A percentile compares a stretch with the other conserved stretches of the same genome.
Conservation (phyloP, 2,113 vertebrate species). For the Chionodraco myersi region DNA sequence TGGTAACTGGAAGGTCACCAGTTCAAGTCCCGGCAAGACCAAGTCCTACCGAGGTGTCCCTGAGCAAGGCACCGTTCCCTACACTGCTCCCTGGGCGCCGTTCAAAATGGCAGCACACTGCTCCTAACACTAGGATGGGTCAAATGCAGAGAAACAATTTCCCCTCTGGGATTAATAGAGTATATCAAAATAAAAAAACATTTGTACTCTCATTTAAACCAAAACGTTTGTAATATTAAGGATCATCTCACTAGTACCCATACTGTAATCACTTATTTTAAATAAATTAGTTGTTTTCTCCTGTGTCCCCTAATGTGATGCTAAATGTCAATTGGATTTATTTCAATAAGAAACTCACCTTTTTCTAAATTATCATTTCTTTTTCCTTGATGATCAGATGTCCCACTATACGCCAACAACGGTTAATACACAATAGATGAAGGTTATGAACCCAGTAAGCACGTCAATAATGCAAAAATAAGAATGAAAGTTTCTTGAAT, state of each 20-base stretch:
- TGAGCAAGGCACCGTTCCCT: no score
- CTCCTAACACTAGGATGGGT: no score
- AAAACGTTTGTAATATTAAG: neutral
- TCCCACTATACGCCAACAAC: neutral
- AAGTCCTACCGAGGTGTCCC: no score
- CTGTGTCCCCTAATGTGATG: neutral
- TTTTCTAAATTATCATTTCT: neutral
- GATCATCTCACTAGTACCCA: neutral
- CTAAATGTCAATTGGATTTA: neutral
- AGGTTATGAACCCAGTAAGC: neutral
- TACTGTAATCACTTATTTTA: neutral
- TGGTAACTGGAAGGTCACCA: no score
- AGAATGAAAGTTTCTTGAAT: neutral
- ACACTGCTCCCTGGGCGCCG: no score
- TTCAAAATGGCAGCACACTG: no score
- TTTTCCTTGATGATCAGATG: neutral
- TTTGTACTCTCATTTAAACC: neutral
- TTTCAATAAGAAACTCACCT: neutral
- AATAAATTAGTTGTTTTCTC: neutral
- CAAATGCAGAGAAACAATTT: no score
- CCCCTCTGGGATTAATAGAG: no score
- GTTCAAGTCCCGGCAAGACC: no score
- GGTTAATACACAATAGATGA: neutral
- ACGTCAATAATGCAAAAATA: neutral
- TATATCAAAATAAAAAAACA: neutral